Evolutionary conservation across 2,113 vertebrate genomes (phyloP), one percentile per base, ranked within the genome.

Genomic region (Corythornis cristatus): DNA sequence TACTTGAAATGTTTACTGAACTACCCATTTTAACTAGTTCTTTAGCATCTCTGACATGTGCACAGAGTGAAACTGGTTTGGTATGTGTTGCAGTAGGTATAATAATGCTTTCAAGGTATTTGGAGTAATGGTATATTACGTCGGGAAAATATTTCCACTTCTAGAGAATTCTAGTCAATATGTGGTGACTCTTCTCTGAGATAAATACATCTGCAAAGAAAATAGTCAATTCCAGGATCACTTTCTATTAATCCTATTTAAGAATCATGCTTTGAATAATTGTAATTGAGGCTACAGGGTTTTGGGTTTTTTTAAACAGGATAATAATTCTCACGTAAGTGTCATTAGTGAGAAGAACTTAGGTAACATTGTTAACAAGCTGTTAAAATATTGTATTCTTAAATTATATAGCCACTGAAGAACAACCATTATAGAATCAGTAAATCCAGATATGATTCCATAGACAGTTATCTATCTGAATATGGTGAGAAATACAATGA

Each of bases 401-500:
- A 72, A 94, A 80, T 94, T 96, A 96, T 97, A 74, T 97, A 99
- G 99, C 99, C 99, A 23, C 96, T 99, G 96, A 99, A 99, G 97
- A 98, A 98, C 97, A 98, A 97, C 97, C 99, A 98, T 91, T 99
- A 98, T 97, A 98, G 98, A 96, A 99, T 99, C 96, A 98, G 98
- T 98, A 99, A 99, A 97, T 99, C 99, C 31, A 98, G 99, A 93
- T 99, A 99, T 43, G 99, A 99, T 95, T 99, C 99, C 25, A 99
- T 99, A 94, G 99, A 99, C 98, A 99, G 99, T 97, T 99, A 99
- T 96, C 98, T 99, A 51, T 99, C 99, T 51, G 97, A 97, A 93
- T 99, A 99, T 75, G 98, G 99, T 28, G 99, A 99, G 95, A 99
- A 99, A 95, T 99, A 99, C 97, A 99, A 99, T 82, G 99, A 99